These are phyloP conservation scores for Leptopilina clavipes DNA, from an alignment of 1,140 invertebrate genomes.

Conservation along the genomic window DNA sequence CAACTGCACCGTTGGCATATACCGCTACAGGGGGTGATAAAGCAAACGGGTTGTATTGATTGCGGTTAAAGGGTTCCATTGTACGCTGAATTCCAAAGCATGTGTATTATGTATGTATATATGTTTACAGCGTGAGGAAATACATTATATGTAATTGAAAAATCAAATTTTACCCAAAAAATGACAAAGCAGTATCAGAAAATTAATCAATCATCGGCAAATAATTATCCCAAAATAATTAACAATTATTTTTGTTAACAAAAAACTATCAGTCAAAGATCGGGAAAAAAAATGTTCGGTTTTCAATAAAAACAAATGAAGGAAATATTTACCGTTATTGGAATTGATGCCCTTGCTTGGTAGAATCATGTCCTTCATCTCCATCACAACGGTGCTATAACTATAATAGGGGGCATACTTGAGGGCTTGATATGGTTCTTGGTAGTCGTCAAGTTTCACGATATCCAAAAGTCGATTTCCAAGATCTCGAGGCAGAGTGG, in stretches of 20 bases:
- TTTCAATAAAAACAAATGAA: too few relatives aligned
- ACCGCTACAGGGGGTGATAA: conserved; percentile 67
- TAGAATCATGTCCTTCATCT: conserved; percentile 82
- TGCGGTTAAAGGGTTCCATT: conserved; percentile 62
- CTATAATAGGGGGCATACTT: conserved; percentile 86
- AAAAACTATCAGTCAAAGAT: too few relatives aligned
- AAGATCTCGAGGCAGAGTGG: conserved; percentile 71
- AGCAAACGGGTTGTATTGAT: conserved; percentile 71
- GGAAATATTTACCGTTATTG: conserved; percentile 67
- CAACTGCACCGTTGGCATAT: conserved; percentile 72
- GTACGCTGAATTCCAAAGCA: conserved; percentile 44
- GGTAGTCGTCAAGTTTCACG: conserved; percentile 84
- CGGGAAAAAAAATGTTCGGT: too few relatives aligned
- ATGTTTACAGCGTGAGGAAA: background rate
- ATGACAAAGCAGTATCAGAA: too few relatives aligned
- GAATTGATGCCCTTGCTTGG: conserved; percentile 77
- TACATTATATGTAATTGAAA: too few relatives aligned
- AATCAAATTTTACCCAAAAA: too few relatives aligned
- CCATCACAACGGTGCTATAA: conserved; percentile 85
- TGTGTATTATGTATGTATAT: too few relatives aligned
- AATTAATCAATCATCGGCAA: too few relatives aligned
- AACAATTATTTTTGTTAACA: too few relatives aligned
- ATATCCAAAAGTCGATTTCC: conserved; percentile 72
- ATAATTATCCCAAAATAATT: too few relatives aligned
- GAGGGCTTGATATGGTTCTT: conserved; percentile 86